These are phyloP conservation scores for Staurois parvus DNA, from an alignment of 2,797 vertebrate genomes.

Conservation along the genomic window DNA sequence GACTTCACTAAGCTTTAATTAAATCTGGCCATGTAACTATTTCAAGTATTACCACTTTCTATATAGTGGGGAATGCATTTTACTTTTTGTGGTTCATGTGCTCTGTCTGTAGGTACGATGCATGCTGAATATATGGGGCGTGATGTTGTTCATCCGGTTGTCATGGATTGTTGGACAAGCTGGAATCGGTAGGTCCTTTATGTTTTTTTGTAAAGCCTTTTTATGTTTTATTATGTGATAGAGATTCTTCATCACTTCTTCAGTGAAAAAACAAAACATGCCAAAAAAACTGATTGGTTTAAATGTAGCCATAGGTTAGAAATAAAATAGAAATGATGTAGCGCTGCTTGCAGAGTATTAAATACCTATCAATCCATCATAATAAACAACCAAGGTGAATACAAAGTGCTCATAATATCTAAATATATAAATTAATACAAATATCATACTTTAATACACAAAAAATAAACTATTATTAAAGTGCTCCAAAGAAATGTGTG, in stretches of 20 bases:
- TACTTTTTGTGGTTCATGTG: neutral
- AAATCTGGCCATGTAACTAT: too few relatives aligned
- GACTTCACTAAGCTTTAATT: too few relatives aligned
- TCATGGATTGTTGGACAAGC: slow-evolving; percentile 98
- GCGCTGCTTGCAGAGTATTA: too few relatives aligned
- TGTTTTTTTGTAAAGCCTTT: neutral
- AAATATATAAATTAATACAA: too few relatives aligned
- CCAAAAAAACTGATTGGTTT: neutral
- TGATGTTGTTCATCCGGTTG: slow-evolving; percentile 98
- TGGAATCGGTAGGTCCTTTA: slow-evolving; percentile 88
- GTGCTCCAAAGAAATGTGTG: too few relatives aligned
- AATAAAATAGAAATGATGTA: too few relatives aligned
- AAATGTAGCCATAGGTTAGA: neutral
- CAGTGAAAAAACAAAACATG: too few relatives aligned
- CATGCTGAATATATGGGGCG: slow-evolving; percentile 99
- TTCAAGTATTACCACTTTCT: neutral
- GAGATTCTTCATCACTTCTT: neutral
- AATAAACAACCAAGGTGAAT: too few relatives aligned
- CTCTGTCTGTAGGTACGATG: slow-evolving; percentile 85
- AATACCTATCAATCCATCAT: too few relatives aligned
- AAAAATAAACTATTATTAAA: too few relatives aligned
- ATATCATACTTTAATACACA: too few relatives aligned
- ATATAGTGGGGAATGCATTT: neutral
- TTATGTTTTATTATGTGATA: neutral
- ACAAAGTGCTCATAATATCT: too few relatives aligned